phyloP scores from a whole-genome alignment of 1,140 invertebrate species.

The Cecropterus lyciades region DNA sequence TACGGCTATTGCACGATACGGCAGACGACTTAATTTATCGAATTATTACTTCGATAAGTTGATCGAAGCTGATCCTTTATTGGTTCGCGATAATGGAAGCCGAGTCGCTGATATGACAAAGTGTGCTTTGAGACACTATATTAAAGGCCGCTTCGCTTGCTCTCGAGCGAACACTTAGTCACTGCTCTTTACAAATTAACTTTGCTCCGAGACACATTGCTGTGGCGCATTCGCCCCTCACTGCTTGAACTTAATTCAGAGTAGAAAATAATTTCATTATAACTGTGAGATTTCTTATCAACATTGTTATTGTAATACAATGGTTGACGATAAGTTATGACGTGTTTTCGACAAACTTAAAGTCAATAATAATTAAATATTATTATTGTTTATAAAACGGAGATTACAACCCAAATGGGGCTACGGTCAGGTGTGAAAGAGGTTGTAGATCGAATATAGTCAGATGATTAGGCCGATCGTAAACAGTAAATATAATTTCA shows the following conservation, averaged over 20 bases:
- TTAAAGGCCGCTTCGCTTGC: conserved; percentile 15
- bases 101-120: conserved; percentile 8
- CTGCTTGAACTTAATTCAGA: conserved; percentile 2
- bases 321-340: no score
- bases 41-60: conserved; percentile 6
- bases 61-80: conserved; percentile 1
- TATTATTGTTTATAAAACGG: no score
- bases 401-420: no score
- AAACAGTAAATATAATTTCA: no score
- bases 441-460: no score
- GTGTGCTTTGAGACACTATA: conserved; percentile 15
- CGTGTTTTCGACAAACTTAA: no score
- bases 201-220: conserved; percentile 15
- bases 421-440: no score
- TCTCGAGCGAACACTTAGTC: conserved; percentile 29
- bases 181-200: conserved; percentile 31
- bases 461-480: no score
- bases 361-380: no score
- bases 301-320: no score
- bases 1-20: conserved; percentile 53
- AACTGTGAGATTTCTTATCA: neutral
- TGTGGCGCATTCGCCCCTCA: conserved; percentile 1
- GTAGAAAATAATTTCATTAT: conserved; percentile 15
- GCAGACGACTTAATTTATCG: conserved; percentile 4
- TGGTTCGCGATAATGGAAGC: neutral